Evolutionary conservation across 2,888 invertebrate genomes (phyloP), one percentile per base, ranked within the genome.

Genomic region (Craniophora ligustri): DNA sequence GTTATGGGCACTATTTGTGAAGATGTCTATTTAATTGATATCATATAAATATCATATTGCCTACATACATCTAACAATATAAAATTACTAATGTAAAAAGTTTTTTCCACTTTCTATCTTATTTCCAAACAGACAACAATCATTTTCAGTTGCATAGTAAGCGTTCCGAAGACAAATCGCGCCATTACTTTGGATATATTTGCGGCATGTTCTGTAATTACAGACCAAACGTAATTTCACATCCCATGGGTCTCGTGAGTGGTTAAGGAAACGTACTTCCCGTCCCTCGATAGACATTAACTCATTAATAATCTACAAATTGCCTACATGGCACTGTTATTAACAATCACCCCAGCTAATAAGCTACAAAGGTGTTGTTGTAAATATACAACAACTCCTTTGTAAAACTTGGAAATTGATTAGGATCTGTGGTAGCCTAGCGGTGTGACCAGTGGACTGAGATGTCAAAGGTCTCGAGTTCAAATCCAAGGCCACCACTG

Each of bases 191-290:
- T 23, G 5, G 16, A 68, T 68, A 38, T 30, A 68, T 51, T 28
- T 30, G 31, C 18, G 16, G 8, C 34, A 36, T 10, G 28, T 40
- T 32, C 40, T 65, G 42, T 61, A 49, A 58, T 68, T 68, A 57
- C 38, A 18, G 13, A 18, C n/a, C 14, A 14, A 28, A 42, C 14
- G 34, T 26, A 19, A 42, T 44, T 21, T 31, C 31, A 3, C 5
- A 11, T 23, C 62, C 34, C 46, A 38, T 13, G 56, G 38, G 62
- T 18, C 34, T 41, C 18, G 31, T 41, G 55, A 55, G 44, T 44
- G 23, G 38, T 23, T 28, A 15, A 23, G 23, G 18, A 14, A 40
- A 40, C 38, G 19, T 34, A 31, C 28, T 15, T 19, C 11, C 15
- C 18, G 5, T 14, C 15, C 3, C 31, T 23, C 5, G 7, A 18